These are phyloP conservation scores for Lutraria lutraria DNA, from an alignment of 2,888 invertebrate genomes.

Conservation along the genomic window DNA sequence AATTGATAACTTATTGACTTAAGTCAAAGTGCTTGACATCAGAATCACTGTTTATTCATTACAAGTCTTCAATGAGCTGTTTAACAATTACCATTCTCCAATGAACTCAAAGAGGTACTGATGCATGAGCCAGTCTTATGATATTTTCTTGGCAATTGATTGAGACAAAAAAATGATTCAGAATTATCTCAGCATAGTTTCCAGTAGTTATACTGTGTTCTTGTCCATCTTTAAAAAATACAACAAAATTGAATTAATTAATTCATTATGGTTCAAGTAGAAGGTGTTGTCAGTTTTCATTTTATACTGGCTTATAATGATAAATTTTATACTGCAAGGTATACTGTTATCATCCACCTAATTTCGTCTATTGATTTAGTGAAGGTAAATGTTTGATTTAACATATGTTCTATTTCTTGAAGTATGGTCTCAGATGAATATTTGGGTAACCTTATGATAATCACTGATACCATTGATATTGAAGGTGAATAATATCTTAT, in stretches of 20 bases:
- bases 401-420: constrained; percentile 12
- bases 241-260: constrained; percentile 10
- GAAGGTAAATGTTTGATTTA: background rate
- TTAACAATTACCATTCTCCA: background rate
- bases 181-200: background rate
- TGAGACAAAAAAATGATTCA: constrained; percentile 21
- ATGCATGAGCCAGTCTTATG: background rate
- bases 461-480: background rate
- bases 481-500: background rate
- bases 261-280: background rate
- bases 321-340: background rate
- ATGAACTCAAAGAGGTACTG: background rate
- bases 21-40: constrained; percentile 7
- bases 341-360: background rate
- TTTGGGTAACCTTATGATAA: constrained; percentile 7
- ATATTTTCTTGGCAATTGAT: constrained; percentile 23
- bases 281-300: constrained; percentile 15
- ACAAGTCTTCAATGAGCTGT: constrained; percentile 14
- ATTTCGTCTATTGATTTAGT: constrained; percentile 18
- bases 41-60: constrained; percentile 3
- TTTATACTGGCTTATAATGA: background rate
- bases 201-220: background rate
- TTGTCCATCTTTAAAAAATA: background rate
- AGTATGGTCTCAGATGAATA: constrained; percentile 12
- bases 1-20: background rate